Percentiles rank a stretch among this genome's conserved stretches.
phyloP scores from a whole-genome alignment of 1,140 invertebrate species.

The Notospermus geniculatus region DNA sequence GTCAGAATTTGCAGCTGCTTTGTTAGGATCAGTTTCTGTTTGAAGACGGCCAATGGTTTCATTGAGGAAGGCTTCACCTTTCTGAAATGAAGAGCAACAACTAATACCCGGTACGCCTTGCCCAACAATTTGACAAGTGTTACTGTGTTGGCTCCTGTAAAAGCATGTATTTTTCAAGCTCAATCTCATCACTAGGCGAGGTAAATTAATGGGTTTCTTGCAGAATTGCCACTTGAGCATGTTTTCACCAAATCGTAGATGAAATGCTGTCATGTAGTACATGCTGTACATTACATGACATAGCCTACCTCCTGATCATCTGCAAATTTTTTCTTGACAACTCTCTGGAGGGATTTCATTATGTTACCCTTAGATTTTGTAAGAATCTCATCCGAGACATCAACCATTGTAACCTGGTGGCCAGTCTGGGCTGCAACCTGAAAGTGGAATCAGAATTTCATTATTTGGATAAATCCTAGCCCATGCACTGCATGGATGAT shows the following conservation, averaged over 20 bases:
- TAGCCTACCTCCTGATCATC: slow-evolving; percentile 54
- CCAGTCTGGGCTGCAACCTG: slow-evolving; percentile 77
- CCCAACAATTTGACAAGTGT: no score
- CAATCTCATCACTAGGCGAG: no score
- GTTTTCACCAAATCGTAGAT: no score
- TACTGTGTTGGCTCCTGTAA: no score
- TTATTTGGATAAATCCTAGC: no score
- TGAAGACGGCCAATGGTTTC: slow-evolving; percentile 65
- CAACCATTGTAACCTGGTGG: slow-evolving; percentile 73
- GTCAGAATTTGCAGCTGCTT: slow-evolving; percentile 67
- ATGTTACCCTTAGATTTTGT: slow-evolving; percentile 70
- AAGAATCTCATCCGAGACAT: slow-evolving; percentile 68
- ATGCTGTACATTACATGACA: slow-evolving; percentile 12
- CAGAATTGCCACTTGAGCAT: no score
- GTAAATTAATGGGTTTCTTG: no score
- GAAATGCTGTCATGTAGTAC: neutral
- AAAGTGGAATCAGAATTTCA: no score
- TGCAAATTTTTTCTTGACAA: slow-evolving; percentile 78
- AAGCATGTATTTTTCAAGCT: no score
- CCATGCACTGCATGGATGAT: no score
- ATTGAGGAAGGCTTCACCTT: slow-evolving; percentile 66
- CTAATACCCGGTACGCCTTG: no score
- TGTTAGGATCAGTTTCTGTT: slow-evolving; percentile 62
- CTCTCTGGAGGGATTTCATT: slow-evolving; percentile 66
- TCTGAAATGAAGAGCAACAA: slow-evolving; percentile 34